Evolutionary conservation across 2,797 vertebrate species (phyloP).

Genomic region (Xiphophorus birchmanni): DNA sequence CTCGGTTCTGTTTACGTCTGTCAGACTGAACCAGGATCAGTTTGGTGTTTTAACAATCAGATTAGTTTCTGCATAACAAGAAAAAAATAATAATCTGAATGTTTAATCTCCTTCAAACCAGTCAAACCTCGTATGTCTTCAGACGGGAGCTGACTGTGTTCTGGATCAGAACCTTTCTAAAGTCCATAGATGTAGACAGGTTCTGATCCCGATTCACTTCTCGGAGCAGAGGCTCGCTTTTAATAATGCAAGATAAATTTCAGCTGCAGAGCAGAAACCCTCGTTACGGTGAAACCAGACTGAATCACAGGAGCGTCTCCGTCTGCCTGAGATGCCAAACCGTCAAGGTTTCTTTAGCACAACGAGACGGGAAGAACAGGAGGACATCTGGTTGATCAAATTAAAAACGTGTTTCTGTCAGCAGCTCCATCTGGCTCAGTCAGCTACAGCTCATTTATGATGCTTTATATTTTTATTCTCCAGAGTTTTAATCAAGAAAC

Average conservation of each 20-base stretch:
- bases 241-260: background rate
- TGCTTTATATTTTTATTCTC: background rate
- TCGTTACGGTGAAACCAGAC: background rate
- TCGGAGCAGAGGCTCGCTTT: background rate
- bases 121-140: conserved; percentile 10
- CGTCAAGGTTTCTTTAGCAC: conserved; percentile 46
- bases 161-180: conserved; percentile 1
- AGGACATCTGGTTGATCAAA: conserved; percentile 68
- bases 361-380: conserved; percentile 43
- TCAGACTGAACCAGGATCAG: background rate
- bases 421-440: conserved; percentile 52
- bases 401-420: conserved; percentile 55
- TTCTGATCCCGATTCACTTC: conserved; percentile 3
- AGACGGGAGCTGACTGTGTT: background rate
- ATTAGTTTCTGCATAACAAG: background rate
- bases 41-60: background rate
- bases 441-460: conserved; percentile 55
- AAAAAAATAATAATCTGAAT: background rate
- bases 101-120: conserved; percentile 13
- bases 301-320: conserved; percentile 9
- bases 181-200: background rate
- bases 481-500: conserved; percentile 24
- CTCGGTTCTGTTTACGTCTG: background rate
- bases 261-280: background rate
- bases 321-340: conserved; percentile 34